Base-by-base conservation (phyloP, 2,888 invertebrate species). In the Polymixis flavicincta region DNA sequence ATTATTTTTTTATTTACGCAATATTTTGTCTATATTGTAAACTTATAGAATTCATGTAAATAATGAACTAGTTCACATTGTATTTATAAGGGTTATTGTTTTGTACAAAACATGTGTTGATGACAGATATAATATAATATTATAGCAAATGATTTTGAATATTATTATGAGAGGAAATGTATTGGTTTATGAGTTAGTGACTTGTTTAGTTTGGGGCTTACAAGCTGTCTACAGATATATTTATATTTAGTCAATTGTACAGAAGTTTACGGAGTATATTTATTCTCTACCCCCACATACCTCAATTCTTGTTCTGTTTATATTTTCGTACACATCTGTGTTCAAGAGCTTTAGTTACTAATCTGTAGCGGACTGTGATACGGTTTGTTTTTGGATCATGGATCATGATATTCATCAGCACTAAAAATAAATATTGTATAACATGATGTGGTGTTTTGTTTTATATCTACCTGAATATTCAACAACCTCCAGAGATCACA, bases 341-440 rank as follows among this genome's bases (percentile, higher is more conserved):
- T 87, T 88, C 85, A 87, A 82, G 75, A 86, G 85, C 86, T 86
- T 85, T 88, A 87, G 79, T 86, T 87, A 86, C 83, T 83, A 86
- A 85, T 87, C 87, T 89, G 91, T 90, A 90, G 91, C 90, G 89
- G 91, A 91, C 93, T 93, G 93, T 92, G 92, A 93, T 92, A 93
- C 87, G 90, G 90, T 92, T 92, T 92, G 89, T 89, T 85, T 87
- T 87, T 90, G 87, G 88, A 91, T 90, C 88, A 90, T 90, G 88
- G 88, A 90, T 90, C 88, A 92, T 89, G 89, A 91, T 92, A 91
- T 92, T 92, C 91, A 92, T 92, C 91, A 91, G 93, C 93, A 93
- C 93, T 91, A 88, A 92, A 85, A 92, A 91, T 92, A 92, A 93
- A 93, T 92, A 92, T 92, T 92, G 87, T 91, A 91, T 90, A 90